phyloP scores from a whole-genome alignment of 2,797 vertebrate genomes.

The Steatocranus sp. region DNA sequence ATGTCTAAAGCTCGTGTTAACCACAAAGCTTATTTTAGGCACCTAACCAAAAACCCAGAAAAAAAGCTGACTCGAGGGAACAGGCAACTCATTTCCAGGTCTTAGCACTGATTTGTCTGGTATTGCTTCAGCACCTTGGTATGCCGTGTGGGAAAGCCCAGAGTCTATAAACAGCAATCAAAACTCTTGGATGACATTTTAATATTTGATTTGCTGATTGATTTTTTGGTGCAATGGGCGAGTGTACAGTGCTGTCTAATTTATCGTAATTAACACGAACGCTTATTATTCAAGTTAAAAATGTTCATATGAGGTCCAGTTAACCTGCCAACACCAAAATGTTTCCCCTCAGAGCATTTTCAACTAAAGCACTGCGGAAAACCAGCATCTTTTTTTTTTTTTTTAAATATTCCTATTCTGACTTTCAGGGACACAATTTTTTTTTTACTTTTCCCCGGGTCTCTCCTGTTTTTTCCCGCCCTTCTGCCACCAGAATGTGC shows the following conservation, averaged over 20 bases:
- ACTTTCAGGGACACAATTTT: background rate
- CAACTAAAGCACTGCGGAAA: fast-evolving
- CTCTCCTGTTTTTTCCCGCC: background rate
- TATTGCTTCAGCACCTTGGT: background rate
- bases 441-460: fast-evolving
- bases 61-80: background rate
- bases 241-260: background rate
- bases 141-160: background rate
- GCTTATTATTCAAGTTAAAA: background rate
- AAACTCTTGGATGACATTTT: background rate
- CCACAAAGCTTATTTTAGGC: background rate
- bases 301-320: background rate
- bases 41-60: background rate
- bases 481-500: background rate
- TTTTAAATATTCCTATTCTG: background rate
- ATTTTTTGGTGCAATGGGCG: background rate
- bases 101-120: background rate
- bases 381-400: fast-evolving
- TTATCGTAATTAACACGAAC: background rate
- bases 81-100: background rate
- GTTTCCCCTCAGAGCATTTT: background rate
- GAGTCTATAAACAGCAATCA: background rate
- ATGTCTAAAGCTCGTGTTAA: background rate
- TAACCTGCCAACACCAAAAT: background rate
- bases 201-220: background rate